These are phyloP conservation scores for Drosophila acutilabella DNA, from an alignment of 2,888 invertebrate species.

Conservation along the genomic window DNA sequence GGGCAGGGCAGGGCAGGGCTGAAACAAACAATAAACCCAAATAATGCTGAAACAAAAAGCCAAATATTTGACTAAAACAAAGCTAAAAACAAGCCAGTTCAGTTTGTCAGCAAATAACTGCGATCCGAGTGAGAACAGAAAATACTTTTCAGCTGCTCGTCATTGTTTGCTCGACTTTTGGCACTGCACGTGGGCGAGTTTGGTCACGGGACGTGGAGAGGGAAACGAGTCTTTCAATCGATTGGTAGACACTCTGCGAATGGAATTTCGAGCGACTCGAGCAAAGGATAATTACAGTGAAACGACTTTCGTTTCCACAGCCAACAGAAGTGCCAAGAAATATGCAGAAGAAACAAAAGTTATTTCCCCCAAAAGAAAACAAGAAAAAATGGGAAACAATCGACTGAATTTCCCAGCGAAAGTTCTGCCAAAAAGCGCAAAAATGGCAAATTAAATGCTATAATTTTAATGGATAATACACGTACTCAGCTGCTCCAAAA, in stretches of 20 bases:
- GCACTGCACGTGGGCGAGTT: slow-evolving; percentile 57
- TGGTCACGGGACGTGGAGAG: background rate
- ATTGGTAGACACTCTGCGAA: slow-evolving; percentile 56
- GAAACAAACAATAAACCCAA: slow-evolving; percentile 48
- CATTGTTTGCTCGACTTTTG: slow-evolving; percentile 71
- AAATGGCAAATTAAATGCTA: slow-evolving; percentile 27
- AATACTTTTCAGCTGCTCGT: slow-evolving; percentile 76
- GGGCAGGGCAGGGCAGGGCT: slow-evolving; percentile 17
- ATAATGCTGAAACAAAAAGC: slow-evolving; percentile 38
- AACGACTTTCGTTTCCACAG: slow-evolving; percentile 30
- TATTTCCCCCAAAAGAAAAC: slow-evolving; percentile 1
- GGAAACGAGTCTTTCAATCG: slow-evolving; percentile 18
- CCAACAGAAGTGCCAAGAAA: slow-evolving; percentile 4
- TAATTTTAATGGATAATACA: slow-evolving; percentile 34
- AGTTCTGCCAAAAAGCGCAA: slow-evolving; percentile 17
- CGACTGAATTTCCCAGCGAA: slow-evolving; percentile 29
- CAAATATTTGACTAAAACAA: slow-evolving; percentile 66
- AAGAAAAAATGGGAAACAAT: background rate
- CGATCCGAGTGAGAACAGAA: slow-evolving; percentile 70
- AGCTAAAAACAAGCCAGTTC: slow-evolving; percentile 38
- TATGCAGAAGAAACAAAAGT: slow-evolving; percentile 21
- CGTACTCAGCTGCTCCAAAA: slow-evolving; percentile 1
- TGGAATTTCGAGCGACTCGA: slow-evolving; percentile 68
- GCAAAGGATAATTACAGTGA: slow-evolving; percentile 71
- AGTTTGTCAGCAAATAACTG: slow-evolving; percentile 35